Conservation (phyloP, 2,797 vertebrate species). For the Sus cebifrons region DNA sequence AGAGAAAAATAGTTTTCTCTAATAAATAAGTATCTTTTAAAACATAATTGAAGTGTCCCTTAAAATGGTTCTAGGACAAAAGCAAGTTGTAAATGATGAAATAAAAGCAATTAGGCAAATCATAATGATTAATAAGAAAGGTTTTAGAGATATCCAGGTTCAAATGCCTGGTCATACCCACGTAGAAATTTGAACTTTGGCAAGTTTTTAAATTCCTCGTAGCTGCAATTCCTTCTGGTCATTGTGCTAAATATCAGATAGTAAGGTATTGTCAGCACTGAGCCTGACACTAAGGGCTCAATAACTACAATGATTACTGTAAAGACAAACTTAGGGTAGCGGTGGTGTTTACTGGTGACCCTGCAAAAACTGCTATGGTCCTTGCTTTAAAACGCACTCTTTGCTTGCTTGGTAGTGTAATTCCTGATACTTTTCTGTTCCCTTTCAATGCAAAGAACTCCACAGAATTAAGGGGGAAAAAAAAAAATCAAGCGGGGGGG, state of each 20-base stretch:
- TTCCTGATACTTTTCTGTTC: neutral
- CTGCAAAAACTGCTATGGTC: neutral
- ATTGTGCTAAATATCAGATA: neutral
- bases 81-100: conserved; percentile 37
- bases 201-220: conserved; percentile 8
- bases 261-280: neutral
- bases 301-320: neutral
- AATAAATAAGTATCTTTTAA: conserved; percentile 16
- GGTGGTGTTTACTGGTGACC: neutral
- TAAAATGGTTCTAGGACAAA: conserved; percentile 35
- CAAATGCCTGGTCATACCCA: neutral
- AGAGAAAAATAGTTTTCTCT: conserved; percentile 13
- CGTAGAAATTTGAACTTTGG: conserved; percentile 28
- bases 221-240: neutral
- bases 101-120: neutral
- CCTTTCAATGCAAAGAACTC: neutral
- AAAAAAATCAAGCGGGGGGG: neutral
- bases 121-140: neutral
- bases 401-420: neutral
- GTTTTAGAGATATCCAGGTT: neutral
- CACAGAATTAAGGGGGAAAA: neutral
- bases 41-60: conserved; percentile 16
- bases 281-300: neutral
- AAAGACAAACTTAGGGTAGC: neutral
- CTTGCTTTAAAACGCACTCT: conserved; percentile 1